Evolutionary conservation across 1,140 invertebrate species (phyloP).

Genomic region (Drosophila insularis): DNA sequence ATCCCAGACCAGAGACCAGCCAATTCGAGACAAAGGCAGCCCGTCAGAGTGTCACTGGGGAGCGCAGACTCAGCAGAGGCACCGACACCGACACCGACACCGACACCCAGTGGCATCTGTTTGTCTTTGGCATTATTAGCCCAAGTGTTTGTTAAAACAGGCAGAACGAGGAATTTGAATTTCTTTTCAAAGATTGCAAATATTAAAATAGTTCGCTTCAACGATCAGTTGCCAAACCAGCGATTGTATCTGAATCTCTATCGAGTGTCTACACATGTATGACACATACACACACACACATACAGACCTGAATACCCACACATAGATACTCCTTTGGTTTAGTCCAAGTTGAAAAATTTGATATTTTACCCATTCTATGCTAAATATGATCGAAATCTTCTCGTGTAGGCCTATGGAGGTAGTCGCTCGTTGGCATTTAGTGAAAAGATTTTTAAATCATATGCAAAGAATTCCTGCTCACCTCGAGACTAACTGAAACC

Average conservation of each 20-base stretch:
- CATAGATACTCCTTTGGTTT: not conserved
- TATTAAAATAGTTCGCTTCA: conserved; percentile 70
- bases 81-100: too few species aligned
- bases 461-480: conserved; percentile 46
- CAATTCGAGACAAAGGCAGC: conserved; percentile 35
- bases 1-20: conserved; percentile 21
- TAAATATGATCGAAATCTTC: conserved; percentile 78
- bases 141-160: conserved; percentile 70
- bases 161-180: conserved; percentile 59
- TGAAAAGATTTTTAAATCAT: conserved; percentile 68
- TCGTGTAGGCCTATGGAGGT: not conserved
- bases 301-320: not conserved
- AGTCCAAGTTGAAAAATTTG: not conserved
- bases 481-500: too few species aligned
- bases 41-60: conserved; percentile 41
- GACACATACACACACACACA: conserved; percentile 22
- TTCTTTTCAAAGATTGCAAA: conserved; percentile 44
- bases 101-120: conserved; percentile 36
- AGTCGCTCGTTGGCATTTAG: conserved; percentile 56
- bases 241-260: conserved; percentile 22
- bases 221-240: conserved; percentile 13
- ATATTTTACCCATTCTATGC: conserved; percentile 71
- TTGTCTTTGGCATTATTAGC: conserved; percentile 73
- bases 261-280: conserved; percentile 51
- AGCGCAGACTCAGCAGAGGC: conserved; percentile 6